Conservation (phyloP, 2,113 vertebrate genomes). For the Oreochromis tanganicae region DNA sequence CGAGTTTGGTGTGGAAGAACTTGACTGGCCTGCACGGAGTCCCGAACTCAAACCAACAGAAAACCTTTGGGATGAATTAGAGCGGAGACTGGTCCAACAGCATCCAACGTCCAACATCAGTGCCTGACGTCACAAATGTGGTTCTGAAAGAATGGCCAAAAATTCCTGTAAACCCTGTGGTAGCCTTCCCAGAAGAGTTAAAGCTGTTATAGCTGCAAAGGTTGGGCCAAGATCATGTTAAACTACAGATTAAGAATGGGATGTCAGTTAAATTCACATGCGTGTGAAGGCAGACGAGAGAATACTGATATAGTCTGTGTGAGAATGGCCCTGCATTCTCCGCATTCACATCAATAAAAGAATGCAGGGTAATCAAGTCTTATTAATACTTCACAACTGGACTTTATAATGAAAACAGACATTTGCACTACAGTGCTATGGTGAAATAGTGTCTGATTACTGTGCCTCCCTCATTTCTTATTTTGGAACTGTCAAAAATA, state of each 20-base stretch:
- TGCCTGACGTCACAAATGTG: background rate
- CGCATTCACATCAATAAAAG: rapidly evolving
- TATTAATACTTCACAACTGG: background rate
- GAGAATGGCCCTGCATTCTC: background rate
- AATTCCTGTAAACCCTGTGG: background rate
- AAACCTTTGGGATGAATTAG: background rate
- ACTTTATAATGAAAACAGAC: background rate
- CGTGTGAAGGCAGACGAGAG: background rate
- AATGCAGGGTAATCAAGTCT: background rate
- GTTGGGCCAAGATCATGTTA: background rate
- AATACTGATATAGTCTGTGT: rapidly evolving
- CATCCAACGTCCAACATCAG: rapidly evolving
- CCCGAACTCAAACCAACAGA: background rate
- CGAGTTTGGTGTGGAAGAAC: rapidly evolving
- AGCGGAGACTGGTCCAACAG: background rate
- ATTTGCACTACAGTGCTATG: background rate
- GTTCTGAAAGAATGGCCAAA: rapidly evolving
- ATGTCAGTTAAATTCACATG: background rate
- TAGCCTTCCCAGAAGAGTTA: background rate
- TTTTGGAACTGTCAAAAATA: background rate
- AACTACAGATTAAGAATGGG: background rate
- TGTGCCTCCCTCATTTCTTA: background rate
- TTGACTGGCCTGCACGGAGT: background rate
- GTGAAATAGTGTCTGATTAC: rapidly evolving
- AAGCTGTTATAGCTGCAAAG: background rate